A percentile compares a stretch with the other conserved stretches of the same genome.
phyloP scores from a whole-genome alignment of 2,113 vertebrate species.

The Poeciliopsis prolifica region DNA sequence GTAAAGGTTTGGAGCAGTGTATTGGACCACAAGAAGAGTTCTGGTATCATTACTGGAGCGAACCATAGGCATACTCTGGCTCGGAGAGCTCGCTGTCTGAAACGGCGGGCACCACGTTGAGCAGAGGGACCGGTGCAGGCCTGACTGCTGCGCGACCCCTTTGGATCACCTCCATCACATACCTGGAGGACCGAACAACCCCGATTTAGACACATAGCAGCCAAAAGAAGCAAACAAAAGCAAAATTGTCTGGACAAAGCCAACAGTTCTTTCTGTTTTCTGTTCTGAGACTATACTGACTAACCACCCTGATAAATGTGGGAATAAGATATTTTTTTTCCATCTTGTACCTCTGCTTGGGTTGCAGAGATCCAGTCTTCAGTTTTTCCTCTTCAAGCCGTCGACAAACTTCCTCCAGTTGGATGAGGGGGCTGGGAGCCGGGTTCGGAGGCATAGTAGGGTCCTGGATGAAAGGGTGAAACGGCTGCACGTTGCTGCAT shows the following conservation, averaged over 20 bases:
- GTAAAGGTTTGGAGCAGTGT: not conserved
- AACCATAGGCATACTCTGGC: constrained; percentile 81
- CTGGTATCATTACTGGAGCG: constrained; percentile 17
- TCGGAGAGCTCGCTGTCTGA: constrained; percentile 87
- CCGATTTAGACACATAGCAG: constrained; percentile 54
- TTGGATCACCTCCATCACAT: constrained; percentile 90
- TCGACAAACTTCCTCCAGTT: constrained; percentile 93
- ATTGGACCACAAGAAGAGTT: not conserved
- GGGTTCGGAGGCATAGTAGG: constrained; percentile 96
- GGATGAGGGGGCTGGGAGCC: constrained; percentile 92
- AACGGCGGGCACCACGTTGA: constrained; percentile 84
- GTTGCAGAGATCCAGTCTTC: constrained; percentile 80
- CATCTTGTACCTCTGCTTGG: constrained; percentile 85
- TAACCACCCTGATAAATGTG: not conserved
- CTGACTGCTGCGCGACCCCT: constrained; percentile 82
- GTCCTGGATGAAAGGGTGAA: constrained; percentile 95
- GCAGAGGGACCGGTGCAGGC: constrained; percentile 78
- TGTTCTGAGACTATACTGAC: not conserved
- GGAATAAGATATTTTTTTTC: not conserved
- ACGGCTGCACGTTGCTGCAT: constrained; percentile 86
- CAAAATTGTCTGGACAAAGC: not conserved
- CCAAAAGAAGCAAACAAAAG: not conserved
- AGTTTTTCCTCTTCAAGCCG: constrained; percentile 92
- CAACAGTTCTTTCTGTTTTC: not conserved
- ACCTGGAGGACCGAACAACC: constrained; percentile 81